Conservation (phyloP, 2,888 invertebrate genomes). For the Leptinotarsa rubiginosa region DNA sequence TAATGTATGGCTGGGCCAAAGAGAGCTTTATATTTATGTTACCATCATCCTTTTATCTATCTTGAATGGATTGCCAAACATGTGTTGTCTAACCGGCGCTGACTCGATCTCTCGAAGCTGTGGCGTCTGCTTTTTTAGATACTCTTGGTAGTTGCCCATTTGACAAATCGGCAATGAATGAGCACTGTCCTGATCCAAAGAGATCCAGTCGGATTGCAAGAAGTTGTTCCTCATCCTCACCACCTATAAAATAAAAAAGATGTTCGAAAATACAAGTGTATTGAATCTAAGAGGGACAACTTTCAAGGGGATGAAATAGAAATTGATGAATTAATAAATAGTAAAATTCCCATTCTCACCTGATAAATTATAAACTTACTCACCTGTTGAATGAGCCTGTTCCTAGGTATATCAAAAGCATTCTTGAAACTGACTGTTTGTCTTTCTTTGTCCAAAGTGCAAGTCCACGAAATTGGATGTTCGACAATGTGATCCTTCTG, state of each 20-base stretch:
- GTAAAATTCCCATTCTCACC: slow-evolving; percentile 53
- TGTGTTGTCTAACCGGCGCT: slow-evolving; percentile 94
- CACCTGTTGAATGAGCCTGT: slow-evolving; percentile 87
- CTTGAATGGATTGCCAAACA: slow-evolving; percentile 99
- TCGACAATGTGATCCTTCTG: slow-evolving; percentile 88
- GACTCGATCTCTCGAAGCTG: slow-evolving; percentile 95
- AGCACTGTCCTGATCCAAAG: slow-evolving; percentile 90
- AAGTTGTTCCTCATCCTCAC: slow-evolving; percentile 95
- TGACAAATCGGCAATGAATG: slow-evolving; percentile 96
- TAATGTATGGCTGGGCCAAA: not conserved
- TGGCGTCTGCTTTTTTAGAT: slow-evolving; percentile 92
- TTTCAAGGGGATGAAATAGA: too few relatives aligned
- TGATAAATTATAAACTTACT: too few relatives aligned
- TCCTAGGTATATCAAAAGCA: slow-evolving; percentile 94
- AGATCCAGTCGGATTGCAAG: slow-evolving; percentile 81
- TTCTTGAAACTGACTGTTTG: slow-evolving; percentile 85
- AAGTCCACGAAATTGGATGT: slow-evolving; percentile 81
- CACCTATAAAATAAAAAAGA: slow-evolving; percentile 67
- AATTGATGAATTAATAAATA: too few relatives aligned
- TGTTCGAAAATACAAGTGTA: too few relatives aligned
- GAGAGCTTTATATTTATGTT: slow-evolving; percentile 20
- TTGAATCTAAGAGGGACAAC: too few relatives aligned
- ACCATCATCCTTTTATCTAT: slow-evolving; percentile 86
- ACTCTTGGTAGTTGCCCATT: slow-evolving; percentile 99
- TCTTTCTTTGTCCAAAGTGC: slow-evolving; percentile 68